Conservation (phyloP, 2,797 vertebrate genomes). For the Notolepis coatsorum region DNA sequence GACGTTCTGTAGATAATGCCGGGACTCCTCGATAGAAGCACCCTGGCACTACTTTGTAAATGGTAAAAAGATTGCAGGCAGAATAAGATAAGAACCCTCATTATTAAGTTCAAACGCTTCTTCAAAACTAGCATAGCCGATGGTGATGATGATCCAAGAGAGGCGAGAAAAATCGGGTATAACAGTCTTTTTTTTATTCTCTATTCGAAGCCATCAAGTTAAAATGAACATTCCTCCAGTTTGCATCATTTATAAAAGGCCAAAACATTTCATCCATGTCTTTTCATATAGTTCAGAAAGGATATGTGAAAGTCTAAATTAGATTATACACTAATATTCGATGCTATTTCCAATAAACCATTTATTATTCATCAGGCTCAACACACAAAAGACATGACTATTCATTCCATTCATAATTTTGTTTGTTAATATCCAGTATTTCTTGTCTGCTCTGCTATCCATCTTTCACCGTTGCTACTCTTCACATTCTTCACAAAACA, state of each 20-base stretch:
- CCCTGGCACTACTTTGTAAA: too few species aligned
- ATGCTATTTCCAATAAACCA: conserved; percentile 72
- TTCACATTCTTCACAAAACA: conserved; percentile 43
- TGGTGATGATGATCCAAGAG: conserved; percentile 25
- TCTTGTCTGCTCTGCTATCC: conserved; percentile 55
- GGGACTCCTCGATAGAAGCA: neutral
- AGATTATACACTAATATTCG: conserved; percentile 78
- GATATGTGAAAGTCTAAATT: conserved; percentile 80
- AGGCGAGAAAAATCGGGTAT: conserved; percentile 68
- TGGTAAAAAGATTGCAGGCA: neutral
- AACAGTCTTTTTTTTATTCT: conserved; percentile 82
- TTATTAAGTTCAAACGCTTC: conserved; percentile 9
- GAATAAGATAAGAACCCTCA: neutral
- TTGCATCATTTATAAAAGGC: conserved; percentile 77
- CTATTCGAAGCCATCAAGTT: conserved; percentile 79
- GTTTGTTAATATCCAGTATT: conserved; percentile 53
- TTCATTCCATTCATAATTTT: conserved; percentile 68
- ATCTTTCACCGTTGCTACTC: conserved; percentile 37
- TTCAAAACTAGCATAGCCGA: conserved; percentile 10
- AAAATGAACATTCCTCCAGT: conserved; percentile 78
- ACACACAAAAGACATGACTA: conserved; percentile 72
- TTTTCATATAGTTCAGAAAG: conserved; percentile 77
- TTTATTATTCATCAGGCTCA: conserved; percentile 62
- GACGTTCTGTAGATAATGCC: conserved; percentile 13
- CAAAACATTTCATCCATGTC: conserved; percentile 67